These are phyloP conservation scores for Caiman crocodilus DNA, from an alignment of 2,797 vertebrate genomes.

Conservation along the genomic window DNA sequence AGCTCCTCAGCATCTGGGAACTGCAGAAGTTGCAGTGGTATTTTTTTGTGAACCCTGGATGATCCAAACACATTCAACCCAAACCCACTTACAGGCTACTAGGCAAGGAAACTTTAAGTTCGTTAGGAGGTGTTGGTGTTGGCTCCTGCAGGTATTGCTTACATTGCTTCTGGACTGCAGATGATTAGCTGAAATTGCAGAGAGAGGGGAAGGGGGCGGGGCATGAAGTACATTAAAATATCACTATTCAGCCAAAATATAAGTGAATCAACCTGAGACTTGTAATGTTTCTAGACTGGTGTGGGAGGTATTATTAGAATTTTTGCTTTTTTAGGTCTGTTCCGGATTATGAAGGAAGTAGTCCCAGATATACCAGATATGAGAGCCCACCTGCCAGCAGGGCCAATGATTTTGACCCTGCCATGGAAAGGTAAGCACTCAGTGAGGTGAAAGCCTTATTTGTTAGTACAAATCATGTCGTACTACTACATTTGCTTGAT, in stretches of 20 bases:
- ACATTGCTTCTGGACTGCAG: background rate
- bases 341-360: constrained; percentile 4
- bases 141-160: background rate
- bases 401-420: background rate
- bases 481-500: accelerated
- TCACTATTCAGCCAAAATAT: background rate
- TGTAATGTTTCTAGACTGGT: background rate
- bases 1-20: background rate
- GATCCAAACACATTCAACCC: background rate
- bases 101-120: background rate
- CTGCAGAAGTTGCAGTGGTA: background rate
- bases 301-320: background rate
- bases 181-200: background rate
- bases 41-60: background rate
- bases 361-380: constrained; percentile 51
- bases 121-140: background rate
- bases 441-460: background rate
- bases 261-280: accelerated
- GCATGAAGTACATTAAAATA: accelerated
- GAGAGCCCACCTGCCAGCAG: background rate
- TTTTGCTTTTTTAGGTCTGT: constrained; percentile 15
- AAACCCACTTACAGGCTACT: background rate
- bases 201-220: background rate
- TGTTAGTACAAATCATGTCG: background rate
- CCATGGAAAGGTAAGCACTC: constrained; percentile 27